These are phyloP conservation scores for Brachypodius melanocephalos DNA, from an alignment of 2,113 vertebrate species.

Conservation along the genomic window DNA sequence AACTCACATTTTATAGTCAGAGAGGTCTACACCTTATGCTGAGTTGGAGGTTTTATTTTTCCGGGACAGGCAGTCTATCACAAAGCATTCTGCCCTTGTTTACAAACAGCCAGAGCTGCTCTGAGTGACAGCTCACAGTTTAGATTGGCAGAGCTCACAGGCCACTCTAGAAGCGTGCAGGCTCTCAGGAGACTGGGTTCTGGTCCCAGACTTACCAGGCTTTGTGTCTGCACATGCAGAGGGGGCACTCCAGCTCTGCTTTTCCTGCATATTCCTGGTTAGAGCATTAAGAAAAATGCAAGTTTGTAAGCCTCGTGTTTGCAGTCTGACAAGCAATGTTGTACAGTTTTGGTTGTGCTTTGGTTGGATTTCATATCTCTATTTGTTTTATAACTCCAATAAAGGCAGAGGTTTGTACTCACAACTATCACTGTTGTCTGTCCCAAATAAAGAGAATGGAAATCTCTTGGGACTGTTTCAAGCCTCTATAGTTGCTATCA, in stretches of 20 bases:
- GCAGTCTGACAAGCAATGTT: not conserved
- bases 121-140: not conserved
- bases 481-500: not conserved
- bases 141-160: not conserved
- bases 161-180: not conserved
- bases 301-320: not conserved
- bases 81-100: not conserved
- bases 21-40: slow-evolving; percentile 46
- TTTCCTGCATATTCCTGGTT: not conserved
- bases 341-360: not conserved
- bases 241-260: not conserved
- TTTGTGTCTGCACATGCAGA: not conserved
- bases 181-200: not conserved
- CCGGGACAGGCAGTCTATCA: not conserved
- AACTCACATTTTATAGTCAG: slow-evolving; percentile 28
- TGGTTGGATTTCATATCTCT: not conserved
- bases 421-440: not conserved
- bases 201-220: not conserved
- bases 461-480: not conserved
- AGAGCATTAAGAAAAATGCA: not conserved
- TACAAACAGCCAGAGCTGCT: not conserved
- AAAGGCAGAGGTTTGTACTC: not conserved
- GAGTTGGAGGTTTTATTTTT: slow-evolving; percentile 61
- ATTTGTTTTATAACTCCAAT: not conserved
- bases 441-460: not conserved